Base-by-base conservation (phyloP, 2,113 vertebrate species). In the Leucosticte australis region DNA sequence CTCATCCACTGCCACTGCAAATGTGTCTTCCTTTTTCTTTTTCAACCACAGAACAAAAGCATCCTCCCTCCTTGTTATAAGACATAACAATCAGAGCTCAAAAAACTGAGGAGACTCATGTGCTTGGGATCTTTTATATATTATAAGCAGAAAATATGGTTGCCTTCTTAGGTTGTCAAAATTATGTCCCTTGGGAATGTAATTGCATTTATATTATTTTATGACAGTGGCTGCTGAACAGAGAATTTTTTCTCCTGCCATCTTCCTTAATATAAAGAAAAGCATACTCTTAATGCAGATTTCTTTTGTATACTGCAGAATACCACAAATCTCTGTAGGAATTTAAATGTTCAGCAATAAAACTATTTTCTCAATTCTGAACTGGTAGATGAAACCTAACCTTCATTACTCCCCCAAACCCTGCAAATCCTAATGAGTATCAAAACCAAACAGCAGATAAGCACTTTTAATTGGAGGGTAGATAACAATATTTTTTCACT, bases 231-330 rank as follows among this genome's bases (percentile, higher is more conserved):
- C 59, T 92, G 63, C 84, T 88, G 69, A 94, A 71, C n/a, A 56
- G 50, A 74, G 42, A 57, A 42, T 76, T 82, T 96, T 39, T 94
- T 89, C 83, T 56, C 35, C 70, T 77, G 41, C 39, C 50, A 44
- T 81, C 39, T 62, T 65, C n/a, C 63, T 65, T 91, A 80, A 71
- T 70, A 62, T 3, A 76, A 87, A 84, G 79, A 94, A 33, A 80
- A 83, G 39, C 24, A 83, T 62, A 78, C 14, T 83, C 62, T 86
- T 92, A 94, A 87, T 70, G 64, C 26, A 81, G 80, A 76, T 92
- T 94, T 95, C 44, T 90, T 87, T 91, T 71, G 89, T 81, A 75
- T 89, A 75, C 59, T 87, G 65, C 69, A 63, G 15, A 49, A 47
- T 56, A 49, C 71, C 52, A 67, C 56, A 93, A 70, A 93, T 75